Evolutionary conservation across 1,140 invertebrate species (phyloP).

Genomic region (Palaemon carinicauda): DNA sequence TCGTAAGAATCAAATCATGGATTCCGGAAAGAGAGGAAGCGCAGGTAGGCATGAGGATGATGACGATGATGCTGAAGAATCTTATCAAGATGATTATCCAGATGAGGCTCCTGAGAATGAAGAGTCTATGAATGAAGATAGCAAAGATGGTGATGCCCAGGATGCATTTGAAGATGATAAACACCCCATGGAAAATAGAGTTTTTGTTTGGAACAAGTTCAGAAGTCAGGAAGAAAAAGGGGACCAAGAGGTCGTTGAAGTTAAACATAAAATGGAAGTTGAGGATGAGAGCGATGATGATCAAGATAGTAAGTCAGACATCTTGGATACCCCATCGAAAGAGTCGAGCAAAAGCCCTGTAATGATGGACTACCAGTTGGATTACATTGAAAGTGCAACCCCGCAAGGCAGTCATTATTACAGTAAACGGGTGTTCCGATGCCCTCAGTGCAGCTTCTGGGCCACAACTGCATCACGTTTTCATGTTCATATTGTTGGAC

Average conservation of each 20-base stretch:
- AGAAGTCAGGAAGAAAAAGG: constrained; percentile 17
- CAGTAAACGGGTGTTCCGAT: constrained; percentile 77
- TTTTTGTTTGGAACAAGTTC: constrained; percentile 78
- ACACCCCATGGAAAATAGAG: constrained; percentile 78
- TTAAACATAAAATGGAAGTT: constrained; percentile 59
- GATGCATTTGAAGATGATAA: constrained; percentile 62
- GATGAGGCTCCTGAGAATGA: constrained; percentile 20
- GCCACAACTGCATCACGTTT: constrained; percentile 87
- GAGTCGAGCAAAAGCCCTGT: background rate
- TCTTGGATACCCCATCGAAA: background rate
- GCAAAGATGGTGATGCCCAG: constrained; percentile 59
- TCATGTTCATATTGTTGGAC: constrained; percentile 91
- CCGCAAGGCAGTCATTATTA: constrained; percentile 28
- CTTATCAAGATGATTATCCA: constrained; percentile 61
- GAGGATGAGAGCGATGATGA: constrained; percentile 64
- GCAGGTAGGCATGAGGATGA: constrained; percentile 18
- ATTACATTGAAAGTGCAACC: constrained; percentile 44
- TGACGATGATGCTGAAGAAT: constrained; percentile 64
- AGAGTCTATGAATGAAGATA: constrained; percentile 57
- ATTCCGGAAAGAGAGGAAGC: constrained; percentile 31
- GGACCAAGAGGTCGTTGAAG: constrained; percentile 61
- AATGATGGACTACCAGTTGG: background rate
- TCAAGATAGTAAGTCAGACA: background rate
- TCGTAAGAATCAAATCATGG: constrained; percentile 56
- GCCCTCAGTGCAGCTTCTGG: constrained; percentile 89